Percentiles rank a stretch among this genome's conserved stretches.
Conservation (phyloP, 1,140 invertebrate genomes). For the Kradibia gibbosae region DNA sequence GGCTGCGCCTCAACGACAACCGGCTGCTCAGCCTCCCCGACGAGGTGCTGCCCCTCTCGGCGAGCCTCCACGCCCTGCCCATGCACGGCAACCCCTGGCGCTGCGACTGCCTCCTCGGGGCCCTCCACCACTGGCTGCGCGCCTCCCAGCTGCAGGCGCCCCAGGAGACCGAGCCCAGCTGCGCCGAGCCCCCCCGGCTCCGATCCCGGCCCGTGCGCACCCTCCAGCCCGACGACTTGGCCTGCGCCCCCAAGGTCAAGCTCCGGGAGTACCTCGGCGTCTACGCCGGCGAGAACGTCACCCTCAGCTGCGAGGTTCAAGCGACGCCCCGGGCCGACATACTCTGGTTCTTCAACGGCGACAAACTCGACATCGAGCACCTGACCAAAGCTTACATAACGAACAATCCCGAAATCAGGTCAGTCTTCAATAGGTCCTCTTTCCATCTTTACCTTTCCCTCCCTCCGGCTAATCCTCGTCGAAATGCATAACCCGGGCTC, state of each 20-base stretch:
- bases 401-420: background rate
- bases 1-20: conserved; percentile 88
- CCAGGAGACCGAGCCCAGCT: conserved; percentile 78
- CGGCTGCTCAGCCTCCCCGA: conserved; percentile 78
- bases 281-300: conserved; percentile 84
- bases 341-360: conserved; percentile 86
- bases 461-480: too few species aligned
- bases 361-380: conserved; percentile 64
- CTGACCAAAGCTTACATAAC: too few species aligned
- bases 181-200: conserved; percentile 80
- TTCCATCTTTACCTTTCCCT: too few species aligned
- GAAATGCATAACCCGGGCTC: too few species aligned
- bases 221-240: conserved; percentile 82
- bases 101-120: conserved; percentile 86
- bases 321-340: conserved; percentile 85
- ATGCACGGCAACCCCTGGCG: conserved; percentile 91
- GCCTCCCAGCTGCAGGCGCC: conserved; percentile 77
- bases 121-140: conserved; percentile 84
- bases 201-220: conserved; percentile 75
- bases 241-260: conserved; percentile 85
- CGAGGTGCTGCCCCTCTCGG: conserved; percentile 71
- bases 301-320: conserved; percentile 83
- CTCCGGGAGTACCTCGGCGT: conserved; percentile 74
- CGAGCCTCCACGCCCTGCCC: conserved; percentile 83
- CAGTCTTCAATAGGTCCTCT: background rate